These are phyloP conservation scores for Aplysina aerophoba DNA, from an alignment of 37 sponge, comb jelly and placozoan genomes.

Conservation along the genomic window DNA sequence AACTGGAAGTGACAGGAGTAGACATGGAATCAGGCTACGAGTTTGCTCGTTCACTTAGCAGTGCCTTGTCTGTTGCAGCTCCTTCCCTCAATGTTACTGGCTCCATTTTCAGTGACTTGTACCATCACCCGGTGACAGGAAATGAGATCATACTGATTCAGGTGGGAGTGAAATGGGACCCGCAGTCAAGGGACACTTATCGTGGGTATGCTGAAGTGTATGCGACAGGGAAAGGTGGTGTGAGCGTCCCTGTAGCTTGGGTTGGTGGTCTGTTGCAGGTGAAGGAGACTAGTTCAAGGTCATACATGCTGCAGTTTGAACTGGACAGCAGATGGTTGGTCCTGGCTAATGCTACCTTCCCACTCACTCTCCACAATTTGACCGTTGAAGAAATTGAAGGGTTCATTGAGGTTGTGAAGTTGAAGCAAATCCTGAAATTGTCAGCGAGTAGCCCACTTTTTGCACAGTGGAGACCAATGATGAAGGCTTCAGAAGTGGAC, in stretches of 20 bases:
- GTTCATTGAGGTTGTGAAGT: background rate
- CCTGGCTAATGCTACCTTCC: background rate
- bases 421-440: background rate
- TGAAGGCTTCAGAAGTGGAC: background rate
- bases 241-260: conserved; percentile 15
- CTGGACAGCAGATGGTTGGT: conserved; percentile 23
- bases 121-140: background rate
- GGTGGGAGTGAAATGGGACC: background rate
- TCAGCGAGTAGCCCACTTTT: background rate
- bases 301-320: conserved; percentile 10
- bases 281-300: background rate
- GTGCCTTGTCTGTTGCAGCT: background rate
- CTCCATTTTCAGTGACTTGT: background rate
- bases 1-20: background rate
- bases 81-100: conserved; percentile 16
- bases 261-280: conserved; percentile 16
- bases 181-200: background rate
- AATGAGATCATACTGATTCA: background rate
- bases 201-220: conserved; percentile 20
- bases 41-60: background rate
- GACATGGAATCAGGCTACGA: background rate
- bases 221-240: background rate
- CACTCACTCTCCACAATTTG: background rate
- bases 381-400: background rate
- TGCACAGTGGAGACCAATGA: background rate